Percentiles rank a stretch among this genome's conserved stretches.
phyloP scores from a whole-genome alignment of 1,140 invertebrate genomes.

The Dreissena polymorpha region DNA sequence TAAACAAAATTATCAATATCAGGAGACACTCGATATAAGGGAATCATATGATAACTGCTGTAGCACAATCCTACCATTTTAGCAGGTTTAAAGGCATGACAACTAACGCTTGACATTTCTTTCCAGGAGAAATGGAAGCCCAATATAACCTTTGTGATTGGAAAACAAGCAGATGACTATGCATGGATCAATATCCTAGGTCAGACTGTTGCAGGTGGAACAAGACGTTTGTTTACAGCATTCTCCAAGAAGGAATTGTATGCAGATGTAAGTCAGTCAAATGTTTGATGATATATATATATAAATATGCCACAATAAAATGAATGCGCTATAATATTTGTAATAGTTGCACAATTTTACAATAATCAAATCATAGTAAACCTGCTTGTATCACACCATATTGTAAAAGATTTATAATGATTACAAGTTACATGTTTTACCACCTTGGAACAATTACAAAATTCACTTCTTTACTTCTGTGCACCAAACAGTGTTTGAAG shows the following conservation, averaged over 20 bases:
- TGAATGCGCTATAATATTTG: background rate
- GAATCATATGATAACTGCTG: no score
- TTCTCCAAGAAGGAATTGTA: slow-evolving; percentile 73
- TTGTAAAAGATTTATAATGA: no score
- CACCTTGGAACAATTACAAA: no score
- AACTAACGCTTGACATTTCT: background rate
- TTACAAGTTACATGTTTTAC: no score
- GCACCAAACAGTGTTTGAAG: no score
- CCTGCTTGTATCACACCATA: no score
- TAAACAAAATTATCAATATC: no score
- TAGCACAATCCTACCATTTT: no score
- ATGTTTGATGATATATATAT: background rate
- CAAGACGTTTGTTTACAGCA: slow-evolving; percentile 73
- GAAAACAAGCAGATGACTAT: slow-evolving; percentile 73
- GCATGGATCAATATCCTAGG: slow-evolving; percentile 72
- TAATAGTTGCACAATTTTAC: background rate
- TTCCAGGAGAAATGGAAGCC: slow-evolving; percentile 76
- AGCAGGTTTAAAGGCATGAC: no score
- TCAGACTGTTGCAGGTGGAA: slow-evolving; percentile 65
- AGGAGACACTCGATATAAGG: no score
- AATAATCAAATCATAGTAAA: background rate
- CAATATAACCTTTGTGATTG: slow-evolving; percentile 73
- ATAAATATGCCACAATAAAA: slow-evolving; percentile 1
- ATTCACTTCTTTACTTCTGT: no score
- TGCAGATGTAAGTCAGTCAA: slow-evolving; percentile 66